phyloP scores from a whole-genome alignment of 2,113 vertebrate genomes.

The Hydrochoerus hydrochaeris region DNA sequence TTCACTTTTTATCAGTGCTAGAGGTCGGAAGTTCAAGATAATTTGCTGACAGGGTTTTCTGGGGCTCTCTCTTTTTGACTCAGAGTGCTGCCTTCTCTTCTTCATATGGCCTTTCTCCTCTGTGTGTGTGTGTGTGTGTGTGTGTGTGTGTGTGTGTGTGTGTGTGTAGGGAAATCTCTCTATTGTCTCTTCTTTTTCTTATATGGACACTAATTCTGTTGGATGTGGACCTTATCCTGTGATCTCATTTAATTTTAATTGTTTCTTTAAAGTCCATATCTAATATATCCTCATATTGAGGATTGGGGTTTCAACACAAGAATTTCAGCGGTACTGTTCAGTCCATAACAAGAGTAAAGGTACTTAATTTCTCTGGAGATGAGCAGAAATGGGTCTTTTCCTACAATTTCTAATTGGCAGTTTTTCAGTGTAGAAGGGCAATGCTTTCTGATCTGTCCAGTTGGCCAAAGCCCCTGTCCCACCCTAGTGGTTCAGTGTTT shows the following conservation, averaged over 20 bases:
- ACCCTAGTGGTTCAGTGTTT: background rate
- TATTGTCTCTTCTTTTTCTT: background rate
- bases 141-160: background rate
- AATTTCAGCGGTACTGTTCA: background rate
- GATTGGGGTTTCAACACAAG: background rate
- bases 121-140: background rate
- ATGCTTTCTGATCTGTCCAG: background rate
- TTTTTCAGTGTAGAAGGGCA: constrained; percentile 1
- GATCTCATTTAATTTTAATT: background rate
- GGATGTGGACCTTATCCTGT: background rate
- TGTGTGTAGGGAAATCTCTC: background rate
- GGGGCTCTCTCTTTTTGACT: background rate
- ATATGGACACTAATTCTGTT: background rate
- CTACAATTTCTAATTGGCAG: background rate
- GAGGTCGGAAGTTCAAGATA: background rate
- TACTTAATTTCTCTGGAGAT: constrained; percentile 1
- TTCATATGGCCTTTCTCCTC: background rate
- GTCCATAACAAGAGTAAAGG: background rate
- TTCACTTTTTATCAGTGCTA: background rate
- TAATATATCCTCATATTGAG: background rate
- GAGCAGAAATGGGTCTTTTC: constrained; percentile 5
- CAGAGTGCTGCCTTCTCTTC: background rate
- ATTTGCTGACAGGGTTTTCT: background rate
- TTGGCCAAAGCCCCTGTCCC: background rate
- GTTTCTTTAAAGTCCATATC: background rate